Base-by-base conservation (phyloP, 2,888 invertebrate genomes). In the Branchinecta sandiegonensis region DNA sequence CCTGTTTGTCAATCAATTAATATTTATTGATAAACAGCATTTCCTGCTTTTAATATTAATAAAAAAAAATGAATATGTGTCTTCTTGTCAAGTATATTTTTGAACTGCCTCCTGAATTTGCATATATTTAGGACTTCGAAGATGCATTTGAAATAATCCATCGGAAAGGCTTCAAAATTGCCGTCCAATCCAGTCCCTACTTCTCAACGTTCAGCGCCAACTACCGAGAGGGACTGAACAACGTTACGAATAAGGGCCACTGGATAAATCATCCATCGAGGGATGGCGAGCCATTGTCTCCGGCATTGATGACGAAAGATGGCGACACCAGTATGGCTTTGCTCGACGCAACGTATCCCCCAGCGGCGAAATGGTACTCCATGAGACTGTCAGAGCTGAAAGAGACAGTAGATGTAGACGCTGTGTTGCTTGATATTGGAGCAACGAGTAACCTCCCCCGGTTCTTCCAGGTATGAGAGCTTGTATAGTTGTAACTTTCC, bases 181-280 rank as follows among this genome's bases (percentile, higher is more conserved):
- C 88, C 0, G 85, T 94, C 72, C 88, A 90, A n/a, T 84, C 94
- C 0, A 92, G 93, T 75, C 94, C 94, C 0, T 94, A 90, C 76
- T 86, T 94, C 48, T 77, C 78, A 67, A 90, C 91, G 0, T 90
- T 91, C 74, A 91, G 93, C 72, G 79, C 80, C 2, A 90, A 88
- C 74, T 94, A 93, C 75, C 85, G 85, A 68, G 86, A 89, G 73
- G 87, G 90, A 0, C 88, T 92, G 1, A 82, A 84, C 67, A 85
- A 92, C 4, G 85, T 91, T 64, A 86, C 86, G n/a, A 90, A 91
- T 75, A 81, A 89, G 23, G 85, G 85, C 64, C 2, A 46, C 63
- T 23, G 37, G 46, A 2, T 37, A 56, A 23, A 10, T 63, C 13
- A 46, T n/a, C 23, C 67, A 14, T 23, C 64, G 46, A 66, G 67